Conservation (phyloP, 1,140 invertebrate species). For the Drosophila saltans region DNA sequence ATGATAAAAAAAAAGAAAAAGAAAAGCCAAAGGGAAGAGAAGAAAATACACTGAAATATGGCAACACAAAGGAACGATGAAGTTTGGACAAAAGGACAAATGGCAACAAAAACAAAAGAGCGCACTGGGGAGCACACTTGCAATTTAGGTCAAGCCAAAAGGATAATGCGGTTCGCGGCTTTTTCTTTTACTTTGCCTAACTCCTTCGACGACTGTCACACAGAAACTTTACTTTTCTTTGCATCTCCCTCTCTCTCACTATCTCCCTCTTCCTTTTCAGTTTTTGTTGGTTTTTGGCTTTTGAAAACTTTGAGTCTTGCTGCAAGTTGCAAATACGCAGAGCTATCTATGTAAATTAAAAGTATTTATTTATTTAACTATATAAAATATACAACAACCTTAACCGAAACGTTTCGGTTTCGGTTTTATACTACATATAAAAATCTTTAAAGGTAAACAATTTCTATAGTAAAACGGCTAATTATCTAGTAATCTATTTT, state of each 20-base stretch:
- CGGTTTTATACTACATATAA: too few species aligned
- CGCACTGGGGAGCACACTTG: slow-evolving; percentile 35
- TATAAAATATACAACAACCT: not conserved
- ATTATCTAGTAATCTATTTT: too few species aligned
- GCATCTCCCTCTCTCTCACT: not conserved
- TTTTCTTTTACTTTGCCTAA: slow-evolving; percentile 23
- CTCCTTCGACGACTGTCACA: slow-evolving; percentile 19
- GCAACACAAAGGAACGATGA: slow-evolving; percentile 38
- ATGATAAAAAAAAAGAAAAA: slow-evolving; percentile 57
- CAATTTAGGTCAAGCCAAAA: slow-evolving; percentile 73
- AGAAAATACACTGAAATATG: not conserved
- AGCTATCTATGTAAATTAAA: not conserved
- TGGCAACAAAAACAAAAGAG: slow-evolving; percentile 29
- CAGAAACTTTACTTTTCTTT: slow-evolving; percentile 48
- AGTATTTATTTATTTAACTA: slow-evolving; percentile 4
- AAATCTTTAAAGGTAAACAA: too few species aligned
- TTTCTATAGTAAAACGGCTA: too few species aligned
- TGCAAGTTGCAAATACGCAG: not conserved
- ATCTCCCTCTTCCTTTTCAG: not conserved
- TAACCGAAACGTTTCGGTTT: too few species aligned
- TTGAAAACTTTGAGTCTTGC: not conserved
- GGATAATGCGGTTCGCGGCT: slow-evolving; percentile 66
- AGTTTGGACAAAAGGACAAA: slow-evolving; percentile 57
- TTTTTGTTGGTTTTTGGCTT: not conserved
- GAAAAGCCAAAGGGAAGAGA: not conserved